Evolutionary conservation across 2,113 vertebrate species (phyloP), one percentile per base, ranked within the genome.

Genomic region (Suncus etruscus): DNA sequence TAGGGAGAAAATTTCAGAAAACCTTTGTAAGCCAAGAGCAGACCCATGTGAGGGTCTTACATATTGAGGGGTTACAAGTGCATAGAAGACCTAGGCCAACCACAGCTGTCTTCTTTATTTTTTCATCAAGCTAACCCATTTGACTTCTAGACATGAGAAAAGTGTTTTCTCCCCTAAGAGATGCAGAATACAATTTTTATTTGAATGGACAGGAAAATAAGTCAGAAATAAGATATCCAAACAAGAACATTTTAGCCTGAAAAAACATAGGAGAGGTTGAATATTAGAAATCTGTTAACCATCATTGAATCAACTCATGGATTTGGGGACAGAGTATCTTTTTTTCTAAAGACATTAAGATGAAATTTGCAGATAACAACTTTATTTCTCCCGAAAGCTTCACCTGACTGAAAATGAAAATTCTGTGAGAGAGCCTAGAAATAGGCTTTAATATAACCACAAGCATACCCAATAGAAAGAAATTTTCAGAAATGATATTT

Each of bases 351-450:
- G 80, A 87, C 87, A 63, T 81, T 92, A 79, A n/a, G 86, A 58
- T 45, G 58, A 48, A 86, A 93, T 91, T n/a, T 76, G 11, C n/a
- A 70, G 63, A 65, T 89, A 78, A 92, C 15, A 66, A 25, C 86
- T 88, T 74, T 69, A 3, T 75, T 91, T 86, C 83, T 81, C 31
- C 51, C 79, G 31, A 91, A 91, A 83, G n/a, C 50, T 72, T 92
- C 24, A 45, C 79, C 69, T 93, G 90, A 89, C 10, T 77, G 31
- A 92, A 88, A 77, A 79, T 76, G 45, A 93, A 94, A 91, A 91
- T 48, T 14, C n/a, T 39, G 9, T 31, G 85, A 80, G 54, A 77
- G 83, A 88, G 72, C 16, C n/a, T 83, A 78, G 85, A 86, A 96
- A 94, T 94, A 39, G 50, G 29, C 32, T 73, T 91, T 32, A 70